A percentile compares a stretch with the other conserved stretches of the same genome.
These are phyloP conservation scores for Microctonus aethiopoides DNA, from an alignment of 2,888 invertebrate species.

Conservation along the genomic window DNA sequence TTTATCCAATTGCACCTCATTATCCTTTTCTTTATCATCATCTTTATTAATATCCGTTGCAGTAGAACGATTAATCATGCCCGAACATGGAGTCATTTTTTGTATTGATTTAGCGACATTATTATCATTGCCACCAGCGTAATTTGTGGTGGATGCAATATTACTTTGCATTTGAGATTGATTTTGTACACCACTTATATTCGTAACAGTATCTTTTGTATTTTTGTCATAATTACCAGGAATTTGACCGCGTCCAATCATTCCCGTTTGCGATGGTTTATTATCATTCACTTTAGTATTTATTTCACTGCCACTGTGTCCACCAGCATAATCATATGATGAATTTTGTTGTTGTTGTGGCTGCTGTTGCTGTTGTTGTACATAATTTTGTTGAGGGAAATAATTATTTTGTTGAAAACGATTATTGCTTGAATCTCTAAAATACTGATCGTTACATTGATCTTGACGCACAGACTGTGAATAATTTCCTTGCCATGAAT, in stretches of 20 bases:
- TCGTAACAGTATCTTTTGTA: slow-evolving; percentile 47
- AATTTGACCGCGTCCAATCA: slow-evolving; percentile 31
- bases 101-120: slow-evolving; percentile 32
- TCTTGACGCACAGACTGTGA: slow-evolving; percentile 58
- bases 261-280: slow-evolving; percentile 32
- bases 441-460: slow-evolving; percentile 58
- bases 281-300: slow-evolving; percentile 36
- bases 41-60: slow-evolving; percentile 70
- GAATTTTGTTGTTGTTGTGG: slow-evolving; percentile 23
- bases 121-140: slow-evolving; percentile 37
- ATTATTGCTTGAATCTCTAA: slow-evolving; percentile 56
- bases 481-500: slow-evolving; percentile 66
- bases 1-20: slow-evolving; percentile 69
- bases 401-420: slow-evolving; percentile 68
- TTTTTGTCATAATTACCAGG: slow-evolving; percentile 44
- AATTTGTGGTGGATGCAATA: slow-evolving; percentile 42
- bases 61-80: slow-evolving; percentile 41
- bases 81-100: slow-evolving; percentile 34
- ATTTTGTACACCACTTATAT: slow-evolving; percentile 49
- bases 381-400: slow-evolving; percentile 50
- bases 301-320: slow-evolving; percentile 30
- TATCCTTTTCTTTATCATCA: slow-evolving; percentile 67
- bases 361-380: no score
- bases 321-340: slow-evolving; percentile 31
- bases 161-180: slow-evolving; percentile 49